A percentile compares a stretch with the other conserved stretches of the same genome.
These are phyloP conservation scores for Columba livia DNA, from an alignment of 2,113 vertebrate species.

Conservation along the genomic window DNA sequence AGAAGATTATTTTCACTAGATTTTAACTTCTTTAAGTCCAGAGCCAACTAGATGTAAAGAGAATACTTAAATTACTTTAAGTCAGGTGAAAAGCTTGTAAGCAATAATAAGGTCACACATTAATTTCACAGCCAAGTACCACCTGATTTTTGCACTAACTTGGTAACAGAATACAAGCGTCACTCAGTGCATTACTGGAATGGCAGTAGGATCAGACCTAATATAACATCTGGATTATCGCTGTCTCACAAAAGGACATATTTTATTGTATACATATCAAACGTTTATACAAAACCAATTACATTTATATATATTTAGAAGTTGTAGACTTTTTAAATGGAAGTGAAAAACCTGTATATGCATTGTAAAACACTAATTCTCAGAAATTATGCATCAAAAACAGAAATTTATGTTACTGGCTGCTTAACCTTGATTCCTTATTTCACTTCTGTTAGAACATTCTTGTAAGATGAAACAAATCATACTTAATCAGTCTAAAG, in stretches of 20 bases:
- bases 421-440: not conserved
- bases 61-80: not conserved
- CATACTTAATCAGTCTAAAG: not conserved
- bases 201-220: not conserved
- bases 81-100: not conserved
- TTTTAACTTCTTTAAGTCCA: not conserved
- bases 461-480: not conserved
- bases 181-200: not conserved
- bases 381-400: not conserved
- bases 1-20: not conserved
- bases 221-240: not conserved
- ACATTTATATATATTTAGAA: not conserved
- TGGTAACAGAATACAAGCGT: not conserved
- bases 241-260: not conserved
- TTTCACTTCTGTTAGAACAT: not conserved
- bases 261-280: not conserved
- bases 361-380: not conserved
- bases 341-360: not conserved
- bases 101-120: not conserved
- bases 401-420: not conserved
- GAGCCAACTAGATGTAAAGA: not conserved
- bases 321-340: not conserved
- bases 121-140: not conserved
- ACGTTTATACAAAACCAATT: not conserved
- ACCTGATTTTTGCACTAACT: not conserved